Conservation (phyloP, 2,113 vertebrate genomes). For the Dolichotis patagonum region DNA sequence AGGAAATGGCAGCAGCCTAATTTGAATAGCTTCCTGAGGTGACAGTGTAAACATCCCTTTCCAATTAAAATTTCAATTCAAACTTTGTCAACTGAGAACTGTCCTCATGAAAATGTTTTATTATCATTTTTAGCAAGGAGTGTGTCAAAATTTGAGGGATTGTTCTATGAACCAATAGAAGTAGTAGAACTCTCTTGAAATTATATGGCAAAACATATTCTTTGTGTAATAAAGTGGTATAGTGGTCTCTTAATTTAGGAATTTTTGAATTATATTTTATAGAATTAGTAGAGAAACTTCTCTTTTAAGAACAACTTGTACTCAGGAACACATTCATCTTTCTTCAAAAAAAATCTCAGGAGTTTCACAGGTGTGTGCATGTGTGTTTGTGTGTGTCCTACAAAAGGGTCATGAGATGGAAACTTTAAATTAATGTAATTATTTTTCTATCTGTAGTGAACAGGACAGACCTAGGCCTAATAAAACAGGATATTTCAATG, state of each 20-base stretch:
- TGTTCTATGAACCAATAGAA: neutral
- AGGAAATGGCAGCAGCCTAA: conserved; percentile 14
- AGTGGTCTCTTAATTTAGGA: neutral
- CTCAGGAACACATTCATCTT: neutral
- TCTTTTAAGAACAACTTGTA: neutral
- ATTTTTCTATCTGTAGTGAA: neutral
- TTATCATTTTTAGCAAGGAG: neutral
- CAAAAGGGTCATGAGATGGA: neutral
- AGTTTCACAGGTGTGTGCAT: neutral
- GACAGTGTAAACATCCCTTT: conserved; percentile 48
- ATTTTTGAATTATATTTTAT: neutral
- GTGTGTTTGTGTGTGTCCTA: rapidly evolving
- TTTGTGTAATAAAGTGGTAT: neutral
- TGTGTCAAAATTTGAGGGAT: neutral
- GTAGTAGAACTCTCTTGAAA: neutral
- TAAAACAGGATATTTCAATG: neutral
- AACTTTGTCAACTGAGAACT: conserved; percentile 54
- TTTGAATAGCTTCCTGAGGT: conserved; percentile 37
- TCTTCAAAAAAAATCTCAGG: neutral
- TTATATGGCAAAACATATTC: neutral
- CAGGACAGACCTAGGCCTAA: neutral
- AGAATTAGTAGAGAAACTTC: neutral
- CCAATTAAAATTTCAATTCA: conserved; percentile 67
- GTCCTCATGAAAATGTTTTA: conserved; percentile 27
- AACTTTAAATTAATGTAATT: neutral